Percentiles rank a stretch among this genome's conserved stretches.
These are phyloP conservation scores for Urosaurus nigricauda DNA, from an alignment of 2,797 vertebrate genomes.

Conservation along the genomic window DNA sequence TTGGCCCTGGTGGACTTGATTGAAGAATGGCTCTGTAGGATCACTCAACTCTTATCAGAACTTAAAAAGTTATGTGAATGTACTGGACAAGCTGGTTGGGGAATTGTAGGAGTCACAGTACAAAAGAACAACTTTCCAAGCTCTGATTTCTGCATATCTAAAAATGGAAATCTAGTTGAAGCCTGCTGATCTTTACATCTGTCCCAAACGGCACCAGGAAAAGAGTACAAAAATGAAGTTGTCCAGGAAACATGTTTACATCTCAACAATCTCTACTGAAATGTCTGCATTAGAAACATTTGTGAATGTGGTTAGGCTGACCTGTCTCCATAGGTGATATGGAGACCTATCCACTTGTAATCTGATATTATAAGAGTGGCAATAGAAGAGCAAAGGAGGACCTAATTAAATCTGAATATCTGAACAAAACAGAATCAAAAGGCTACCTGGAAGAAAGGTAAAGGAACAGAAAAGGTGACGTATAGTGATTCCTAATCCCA, in stretches of 20 bases:
- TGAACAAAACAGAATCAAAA: neutral
- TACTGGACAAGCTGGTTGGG: too few relatives aligned
- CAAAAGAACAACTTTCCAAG: too few relatives aligned
- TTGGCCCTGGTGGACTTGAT: slow-evolving; percentile 32
- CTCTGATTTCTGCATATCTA: neutral
- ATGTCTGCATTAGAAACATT: slow-evolving; percentile 34
- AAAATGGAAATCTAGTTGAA: slow-evolving; percentile 20
- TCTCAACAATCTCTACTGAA: slow-evolving; percentile 14
- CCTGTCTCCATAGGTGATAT: slow-evolving; percentile 30
- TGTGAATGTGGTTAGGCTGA: slow-evolving; percentile 10
- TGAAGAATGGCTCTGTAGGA: slow-evolving; percentile 46
- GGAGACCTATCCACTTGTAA: slow-evolving; percentile 18
- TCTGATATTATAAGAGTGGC: slow-evolving; percentile 10
- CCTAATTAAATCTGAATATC: neutral
- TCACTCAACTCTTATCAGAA: slow-evolving; percentile 38
- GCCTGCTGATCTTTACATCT: slow-evolving; percentile 47
- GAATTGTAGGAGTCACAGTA: too few relatives aligned
- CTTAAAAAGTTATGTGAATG: too few relatives aligned
- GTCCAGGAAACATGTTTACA: slow-evolving; percentile 45
- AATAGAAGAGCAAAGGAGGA: slow-evolving; percentile 28
- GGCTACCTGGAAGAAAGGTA: neutral
- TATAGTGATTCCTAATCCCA: neutral
- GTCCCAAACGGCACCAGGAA: slow-evolving; percentile 45
- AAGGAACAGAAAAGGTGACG: slow-evolving; percentile 22
- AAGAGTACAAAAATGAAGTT: slow-evolving; percentile 45